These are phyloP conservation scores for Puntigrus tetrazona DNA, from an alignment of 2,113 vertebrate genomes.

Conservation along the genomic window DNA sequence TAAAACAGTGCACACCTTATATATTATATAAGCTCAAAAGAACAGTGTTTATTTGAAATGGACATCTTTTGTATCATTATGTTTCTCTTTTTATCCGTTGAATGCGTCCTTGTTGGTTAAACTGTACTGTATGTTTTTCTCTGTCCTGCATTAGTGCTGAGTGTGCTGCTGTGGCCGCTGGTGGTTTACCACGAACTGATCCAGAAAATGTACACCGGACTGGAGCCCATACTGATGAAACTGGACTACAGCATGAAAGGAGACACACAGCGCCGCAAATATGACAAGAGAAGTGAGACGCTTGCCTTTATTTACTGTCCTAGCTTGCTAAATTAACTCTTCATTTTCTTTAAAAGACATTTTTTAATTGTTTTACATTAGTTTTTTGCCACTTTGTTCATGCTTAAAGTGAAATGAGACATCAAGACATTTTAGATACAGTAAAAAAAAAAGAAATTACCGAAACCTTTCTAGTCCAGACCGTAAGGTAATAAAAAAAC, in stretches of 20 bases:
- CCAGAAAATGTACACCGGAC: constrained; percentile 95
- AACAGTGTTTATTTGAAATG: neutral
- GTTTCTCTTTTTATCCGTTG: neutral
- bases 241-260: constrained; percentile 99
- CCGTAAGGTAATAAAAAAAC: too few species aligned
- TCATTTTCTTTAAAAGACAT: too few species aligned
- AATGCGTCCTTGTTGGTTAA: neutral
- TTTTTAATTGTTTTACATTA: neutral
- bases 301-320: neutral
- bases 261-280: constrained; percentile 87
- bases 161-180: constrained; percentile 94
- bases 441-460: neutral
- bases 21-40: neutral
- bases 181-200: constrained; percentile 98
- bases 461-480: neutral
- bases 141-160: constrained; percentile 79
- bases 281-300: constrained; percentile 95
- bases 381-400: neutral
- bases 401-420: neutral
- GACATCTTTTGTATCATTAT: neutral
- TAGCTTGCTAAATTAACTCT: neutral
- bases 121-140: neutral
- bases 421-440: neutral
- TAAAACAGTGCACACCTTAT: neutral
- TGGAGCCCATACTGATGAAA: constrained; percentile 98